phyloP scores from a whole-genome alignment of 2,113 vertebrate genomes.

The Sminthopsis crassicaudata region DNA sequence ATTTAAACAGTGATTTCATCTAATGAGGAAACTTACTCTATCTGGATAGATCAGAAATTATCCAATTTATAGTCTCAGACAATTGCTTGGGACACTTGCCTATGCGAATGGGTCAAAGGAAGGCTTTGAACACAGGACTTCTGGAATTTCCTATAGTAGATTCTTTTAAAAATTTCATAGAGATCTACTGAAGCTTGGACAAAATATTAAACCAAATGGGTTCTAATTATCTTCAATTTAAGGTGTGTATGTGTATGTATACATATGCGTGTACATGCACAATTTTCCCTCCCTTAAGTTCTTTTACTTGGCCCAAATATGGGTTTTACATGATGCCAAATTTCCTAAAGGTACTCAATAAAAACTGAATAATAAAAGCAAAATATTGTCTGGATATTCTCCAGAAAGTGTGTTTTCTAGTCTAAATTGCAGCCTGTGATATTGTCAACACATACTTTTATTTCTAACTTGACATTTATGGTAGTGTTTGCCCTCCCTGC shows the following conservation, averaged over 20 bases:
- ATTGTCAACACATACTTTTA: background rate
- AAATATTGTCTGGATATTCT: background rate
- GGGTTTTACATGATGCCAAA: background rate
- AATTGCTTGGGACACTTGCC: background rate
- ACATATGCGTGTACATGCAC: background rate
- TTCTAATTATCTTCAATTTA: background rate
- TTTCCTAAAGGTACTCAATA: background rate
- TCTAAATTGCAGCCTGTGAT: conserved; percentile 22
- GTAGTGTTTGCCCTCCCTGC: background rate
- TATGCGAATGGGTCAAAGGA: background rate
- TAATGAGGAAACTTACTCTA: background rate
- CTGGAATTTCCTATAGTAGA: background rate
- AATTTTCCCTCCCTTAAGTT: background rate
- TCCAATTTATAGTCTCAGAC: background rate
- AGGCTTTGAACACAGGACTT: background rate
- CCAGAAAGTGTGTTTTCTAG: background rate
- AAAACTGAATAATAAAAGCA: background rate
- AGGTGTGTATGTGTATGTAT: background rate
- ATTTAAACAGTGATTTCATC: background rate
- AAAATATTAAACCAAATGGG: background rate
- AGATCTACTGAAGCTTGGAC: background rate
- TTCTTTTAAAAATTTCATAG: background rate
- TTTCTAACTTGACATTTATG: background rate
- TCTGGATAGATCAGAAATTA: background rate
- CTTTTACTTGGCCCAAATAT: background rate